Evolutionary conservation across 1,140 invertebrate species (phyloP), one percentile per base, ranked within the genome.

Genomic region (Pseudomyrmex gracilis): DNA sequence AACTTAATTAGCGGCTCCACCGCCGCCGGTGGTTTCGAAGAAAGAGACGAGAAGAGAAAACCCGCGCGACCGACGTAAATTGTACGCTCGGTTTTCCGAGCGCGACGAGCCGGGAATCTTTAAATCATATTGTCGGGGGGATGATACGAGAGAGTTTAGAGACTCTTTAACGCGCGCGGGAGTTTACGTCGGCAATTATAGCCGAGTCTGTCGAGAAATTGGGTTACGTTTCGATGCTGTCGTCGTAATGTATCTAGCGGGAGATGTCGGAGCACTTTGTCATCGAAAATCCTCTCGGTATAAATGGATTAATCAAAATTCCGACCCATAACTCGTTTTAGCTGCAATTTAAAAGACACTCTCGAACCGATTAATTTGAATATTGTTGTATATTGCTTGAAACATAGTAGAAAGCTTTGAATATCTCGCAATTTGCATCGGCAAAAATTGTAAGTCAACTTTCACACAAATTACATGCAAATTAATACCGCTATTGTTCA

Each of bases 1-100:
- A 88, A 89, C 87, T 88, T 83, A 88, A 89, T 89, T 89, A 89
- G 84, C 73, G 64, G 60, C 86, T 73, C 60, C 15, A 24, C 51
- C 78, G 24, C n/a, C 64, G 68, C n/a, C 43, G 64, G 51, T 17
- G 34, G 43, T 78, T 73, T 17, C 61, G 45, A 83, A 77, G 73
- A 57, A 66, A 55, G 80, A 34, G 34, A 34, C 34, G 34, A 34
- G 34, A 76, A n/a, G 53, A 66, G 71, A 58, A 80, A 71, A 80
- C 15, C 49, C 51, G 20, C 64, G 49, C 51, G 24, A 8, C 24
- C 47, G 34, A 8, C 55, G 20, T 68, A 78, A 78, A 68, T 68
- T 58, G 43, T 43, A 34, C 13, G 64, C n/a, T 20, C 2, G 7
- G 12, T 58, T 78, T 70, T 70, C 43, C n/a, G 20, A 9, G 9